Evolutionary conservation across 2,797 vertebrate genomes (phyloP).

Genomic region (Syndactyla subalaris): DNA sequence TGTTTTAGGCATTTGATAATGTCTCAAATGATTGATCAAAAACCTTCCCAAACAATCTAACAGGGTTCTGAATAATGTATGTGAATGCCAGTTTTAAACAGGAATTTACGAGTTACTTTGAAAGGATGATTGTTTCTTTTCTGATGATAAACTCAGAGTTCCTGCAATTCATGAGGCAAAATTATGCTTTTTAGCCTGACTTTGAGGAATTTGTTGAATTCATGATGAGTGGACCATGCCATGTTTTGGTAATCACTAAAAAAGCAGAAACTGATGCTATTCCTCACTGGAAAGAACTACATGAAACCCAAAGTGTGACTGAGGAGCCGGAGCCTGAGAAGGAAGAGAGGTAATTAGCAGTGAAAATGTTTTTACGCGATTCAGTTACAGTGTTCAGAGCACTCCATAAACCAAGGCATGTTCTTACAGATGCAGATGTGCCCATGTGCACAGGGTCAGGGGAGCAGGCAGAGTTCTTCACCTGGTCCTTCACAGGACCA

Average conservation of each 20-base stretch:
- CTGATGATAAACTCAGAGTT: not conserved
- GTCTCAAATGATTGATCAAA: not conserved
- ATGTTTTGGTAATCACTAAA: constrained; percentile 64
- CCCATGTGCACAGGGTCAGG: not conserved
- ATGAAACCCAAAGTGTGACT: fast-evolving
- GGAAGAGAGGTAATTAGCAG: not conserved
- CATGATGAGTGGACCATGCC: constrained; percentile 70
- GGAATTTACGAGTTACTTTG: not conserved
- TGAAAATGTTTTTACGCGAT: not conserved
- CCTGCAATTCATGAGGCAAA: not conserved
- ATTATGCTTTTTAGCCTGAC: constrained; percentile 69
- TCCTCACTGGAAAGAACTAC: not conserved
- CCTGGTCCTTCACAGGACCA: not conserved
- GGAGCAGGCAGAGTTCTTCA: not conserved
- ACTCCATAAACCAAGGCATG: not conserved
- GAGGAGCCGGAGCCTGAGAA: not conserved
- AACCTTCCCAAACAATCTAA: not conserved
- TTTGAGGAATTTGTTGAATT: constrained; percentile 75
- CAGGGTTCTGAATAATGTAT: not conserved
- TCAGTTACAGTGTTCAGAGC: not conserved
- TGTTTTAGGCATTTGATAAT: not conserved
- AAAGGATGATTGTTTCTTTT: not conserved
- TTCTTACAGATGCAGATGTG: fast-evolving
- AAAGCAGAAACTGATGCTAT: not conserved
- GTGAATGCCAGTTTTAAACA: not conserved